These are phyloP conservation scores for Aphaenogaster rudis DNA, from an alignment of 1,140 invertebrate genomes.

Conservation along the genomic window DNA sequence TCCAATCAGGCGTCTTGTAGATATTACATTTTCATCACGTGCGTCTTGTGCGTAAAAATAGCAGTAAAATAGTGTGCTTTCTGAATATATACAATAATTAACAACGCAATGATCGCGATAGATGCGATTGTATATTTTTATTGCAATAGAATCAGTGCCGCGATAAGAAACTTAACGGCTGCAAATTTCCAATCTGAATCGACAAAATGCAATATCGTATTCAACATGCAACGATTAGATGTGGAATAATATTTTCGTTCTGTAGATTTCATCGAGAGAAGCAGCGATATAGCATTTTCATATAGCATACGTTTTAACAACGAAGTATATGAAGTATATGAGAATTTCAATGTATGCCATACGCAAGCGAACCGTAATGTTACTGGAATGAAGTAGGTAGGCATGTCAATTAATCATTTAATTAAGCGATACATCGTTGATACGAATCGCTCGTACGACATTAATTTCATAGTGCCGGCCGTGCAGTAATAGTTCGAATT, in stretches of 20 bases:
- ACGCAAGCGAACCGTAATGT: slow-evolving; percentile 20
- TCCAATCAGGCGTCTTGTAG: neutral
- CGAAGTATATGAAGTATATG: neutral
- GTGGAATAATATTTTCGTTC: neutral
- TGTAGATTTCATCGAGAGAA: neutral
- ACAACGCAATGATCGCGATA: neutral
- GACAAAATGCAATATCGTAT: neutral
- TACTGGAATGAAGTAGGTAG: slow-evolving; percentile 37
- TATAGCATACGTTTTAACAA: neutral
- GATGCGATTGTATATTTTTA: neutral
- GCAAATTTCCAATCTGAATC: slow-evolving; percentile 9
- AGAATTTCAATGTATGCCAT: slow-evolving; percentile 49
- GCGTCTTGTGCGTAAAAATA: slow-evolving; percentile 5
- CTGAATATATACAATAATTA: slow-evolving; percentile 18
- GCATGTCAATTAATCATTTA: slow-evolving; percentile 43
- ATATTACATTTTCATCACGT: neutral
- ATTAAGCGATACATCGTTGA: slow-evolving; percentile 17
- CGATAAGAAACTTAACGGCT: neutral
- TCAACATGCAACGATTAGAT: slow-evolving; percentile 1
- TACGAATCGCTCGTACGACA: slow-evolving; percentile 27
- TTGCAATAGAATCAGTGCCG: neutral
- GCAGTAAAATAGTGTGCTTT: neutral
- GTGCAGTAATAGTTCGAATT: slow-evolving; percentile 62
- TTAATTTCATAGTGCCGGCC: slow-evolving; percentile 59
- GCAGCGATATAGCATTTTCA: neutral